phyloP scores from a whole-genome alignment of 2,888 invertebrate species.

The Odontomyia ornata region DNA sequence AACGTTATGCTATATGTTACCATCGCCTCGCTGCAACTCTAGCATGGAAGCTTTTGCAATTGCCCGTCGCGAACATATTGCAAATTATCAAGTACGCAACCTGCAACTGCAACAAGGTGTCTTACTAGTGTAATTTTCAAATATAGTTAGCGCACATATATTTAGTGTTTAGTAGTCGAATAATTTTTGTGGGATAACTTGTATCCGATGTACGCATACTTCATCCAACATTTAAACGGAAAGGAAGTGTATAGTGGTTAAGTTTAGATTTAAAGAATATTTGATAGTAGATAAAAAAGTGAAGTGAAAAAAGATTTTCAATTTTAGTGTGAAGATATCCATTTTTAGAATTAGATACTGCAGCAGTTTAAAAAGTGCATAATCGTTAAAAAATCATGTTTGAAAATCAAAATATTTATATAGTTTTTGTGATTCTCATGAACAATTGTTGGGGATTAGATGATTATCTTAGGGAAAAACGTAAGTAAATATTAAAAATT shows the following conservation, averaged over 20 bases:
- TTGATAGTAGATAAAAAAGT: no score
- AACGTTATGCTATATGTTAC: neutral
- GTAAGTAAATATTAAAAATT: conserved; percentile 19
- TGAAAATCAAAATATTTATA: neutral
- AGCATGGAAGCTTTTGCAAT: conserved; percentile 16
- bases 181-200: neutral
- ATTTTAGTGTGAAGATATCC: no score
- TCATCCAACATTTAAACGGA: neutral
- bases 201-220: neutral
- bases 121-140: conserved; percentile 8
- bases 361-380: no score
- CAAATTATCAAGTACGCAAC: neutral
- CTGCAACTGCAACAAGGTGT: neutral
- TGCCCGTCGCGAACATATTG: neutral
- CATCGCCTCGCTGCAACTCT: conserved; percentile 2
- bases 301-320: no score
- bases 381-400: neutral
- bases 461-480: conserved; percentile 34
- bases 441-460: conserved; percentile 14
- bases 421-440: neutral
- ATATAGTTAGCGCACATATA: neutral
- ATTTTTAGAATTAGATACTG: no score
- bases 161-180: neutral
- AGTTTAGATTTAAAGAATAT: neutral
- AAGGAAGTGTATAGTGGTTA: neutral